Conservation (phyloP, 2,113 vertebrate species). For the Thalassoma bifasciatum region DNA sequence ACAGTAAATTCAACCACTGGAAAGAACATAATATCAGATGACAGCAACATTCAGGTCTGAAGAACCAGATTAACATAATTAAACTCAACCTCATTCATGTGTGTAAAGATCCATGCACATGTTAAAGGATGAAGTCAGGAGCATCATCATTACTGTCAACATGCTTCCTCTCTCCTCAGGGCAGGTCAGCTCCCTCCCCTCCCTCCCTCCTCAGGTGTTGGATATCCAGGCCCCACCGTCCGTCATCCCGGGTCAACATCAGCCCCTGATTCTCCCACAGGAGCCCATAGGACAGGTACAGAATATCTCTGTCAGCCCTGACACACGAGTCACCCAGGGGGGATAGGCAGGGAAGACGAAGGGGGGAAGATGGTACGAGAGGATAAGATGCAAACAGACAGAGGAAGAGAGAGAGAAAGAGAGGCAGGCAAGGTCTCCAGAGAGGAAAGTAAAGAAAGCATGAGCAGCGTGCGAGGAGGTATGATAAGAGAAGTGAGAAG, state of each 20-base stretch:
- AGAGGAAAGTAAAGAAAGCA: slow-evolving; percentile 24
- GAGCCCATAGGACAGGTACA: slow-evolving; percentile 43
- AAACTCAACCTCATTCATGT: not conserved
- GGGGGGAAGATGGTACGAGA: slow-evolving; percentile 23
- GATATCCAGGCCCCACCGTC: slow-evolving; percentile 7
- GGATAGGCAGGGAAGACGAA: slow-evolving; percentile 8
- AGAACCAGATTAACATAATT: not conserved
- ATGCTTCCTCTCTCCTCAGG: not conserved
- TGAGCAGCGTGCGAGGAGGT: not conserved
- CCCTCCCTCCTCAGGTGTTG: slow-evolving; percentile 1
- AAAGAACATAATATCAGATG: not conserved
- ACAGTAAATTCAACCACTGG: no score
- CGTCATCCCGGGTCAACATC: slow-evolving; percentile 32
- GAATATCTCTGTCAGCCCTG: slow-evolving; percentile 62
- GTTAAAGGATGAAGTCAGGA: not conserved
- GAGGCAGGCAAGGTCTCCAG: slow-evolving; percentile 3
- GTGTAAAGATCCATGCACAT: no score
- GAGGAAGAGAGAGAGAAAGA: not conserved
- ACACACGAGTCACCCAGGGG: slow-evolving; percentile 42
- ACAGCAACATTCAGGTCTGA: not conserved
- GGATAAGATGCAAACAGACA: slow-evolving; percentile 21
- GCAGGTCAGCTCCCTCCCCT: slow-evolving; percentile 8
- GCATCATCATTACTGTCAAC: not conserved
- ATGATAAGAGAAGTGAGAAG: slow-evolving; percentile 22
- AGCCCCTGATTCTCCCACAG: slow-evolving; percentile 22